Evolutionary conservation across 2,888 invertebrate species (phyloP).

Genomic region (Rutpela maculata): DNA sequence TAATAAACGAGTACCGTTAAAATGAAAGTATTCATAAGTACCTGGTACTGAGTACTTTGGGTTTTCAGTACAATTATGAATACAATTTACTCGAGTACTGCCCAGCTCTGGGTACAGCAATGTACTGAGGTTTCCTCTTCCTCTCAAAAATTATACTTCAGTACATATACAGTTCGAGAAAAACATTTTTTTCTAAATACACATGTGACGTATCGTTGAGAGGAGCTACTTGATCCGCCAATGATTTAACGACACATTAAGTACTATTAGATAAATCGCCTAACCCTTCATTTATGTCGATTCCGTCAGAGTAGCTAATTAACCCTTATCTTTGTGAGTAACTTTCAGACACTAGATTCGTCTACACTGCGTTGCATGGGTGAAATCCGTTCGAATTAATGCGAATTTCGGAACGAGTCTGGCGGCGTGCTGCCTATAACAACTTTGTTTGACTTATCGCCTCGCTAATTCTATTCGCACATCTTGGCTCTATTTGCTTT

Average conservation of each 20-base stretch:
- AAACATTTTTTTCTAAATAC: too few relatives aligned
- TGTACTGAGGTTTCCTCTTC: too few relatives aligned
- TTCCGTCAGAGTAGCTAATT: background rate
- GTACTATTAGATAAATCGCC: background rate
- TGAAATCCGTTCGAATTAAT: background rate
- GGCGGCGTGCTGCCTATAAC: constrained; percentile 5
- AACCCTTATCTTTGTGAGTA: background rate
- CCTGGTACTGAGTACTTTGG: too few relatives aligned
- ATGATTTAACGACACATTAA: background rate
- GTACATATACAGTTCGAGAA: too few relatives aligned
- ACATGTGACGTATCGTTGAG: too few relatives aligned
- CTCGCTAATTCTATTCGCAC: background rate
- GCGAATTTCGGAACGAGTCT: background rate
- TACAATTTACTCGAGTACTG: too few relatives aligned
- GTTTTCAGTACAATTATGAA: too few relatives aligned
- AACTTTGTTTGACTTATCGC: background rate
- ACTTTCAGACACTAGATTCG: background rate
- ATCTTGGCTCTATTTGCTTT: background rate
- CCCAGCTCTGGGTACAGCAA: too few relatives aligned
- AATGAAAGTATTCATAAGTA: too few relatives aligned
- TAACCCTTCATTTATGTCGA: background rate
- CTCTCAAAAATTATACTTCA: too few relatives aligned
- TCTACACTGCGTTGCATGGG: background rate
- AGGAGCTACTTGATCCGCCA: too few relatives aligned
- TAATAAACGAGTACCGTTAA: too few relatives aligned